Base-by-base conservation (phyloP, 1,140 invertebrate genomes). In the Pseudachorutes palmiensis region DNA sequence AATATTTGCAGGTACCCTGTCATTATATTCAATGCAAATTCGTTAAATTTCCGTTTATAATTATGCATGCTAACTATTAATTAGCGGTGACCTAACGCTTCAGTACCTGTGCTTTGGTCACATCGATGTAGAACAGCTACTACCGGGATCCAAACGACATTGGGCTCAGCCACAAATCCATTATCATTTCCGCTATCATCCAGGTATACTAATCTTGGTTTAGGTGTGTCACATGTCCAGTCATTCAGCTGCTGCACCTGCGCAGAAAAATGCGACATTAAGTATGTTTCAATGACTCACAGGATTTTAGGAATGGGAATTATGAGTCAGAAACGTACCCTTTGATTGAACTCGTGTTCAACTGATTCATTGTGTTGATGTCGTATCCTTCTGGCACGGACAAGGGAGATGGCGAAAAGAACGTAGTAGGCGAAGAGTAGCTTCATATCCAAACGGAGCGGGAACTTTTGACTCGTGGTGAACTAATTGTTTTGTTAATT, bases 61-160 rank as follows among this genome's bases (percentile, higher is more conserved):
- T 32, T 30, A 12, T 30, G 24, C 5, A 12, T 30, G 3, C 19
- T 61, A 32, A 12, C 30, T 30, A 3, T 12, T 61, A 31, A 30
- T 30, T 61, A 28, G 3, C 31, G 16, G 19, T 48, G 45, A 63
- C 2, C 12, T 32, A 24, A 26, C 3, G 9, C 45, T 3, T 5
- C 26, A 14, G 12, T 48, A 63, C 61, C 61, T 26, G 61, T 48
- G 9, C 3, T 24, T 63, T 63, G 61, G 14, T 63, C 61, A 63
- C 61, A 63, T 2, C 61, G 61, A 48, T 63, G 61, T 45, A 63
- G 61, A 2, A 63, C 61, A 45, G 61, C 61, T 19, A 41, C 61
- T 24, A 26, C 26, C 5, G 61, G 61, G 2, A 63, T 48, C 61
- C 61, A 63, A 16, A 45, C 14, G 45, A 41, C 36, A 63, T 63